Evolutionary conservation across 2,113 vertebrate species (phyloP), one percentile per base, ranked within the genome.

Genomic region (Synchiropus splendidus): DNA sequence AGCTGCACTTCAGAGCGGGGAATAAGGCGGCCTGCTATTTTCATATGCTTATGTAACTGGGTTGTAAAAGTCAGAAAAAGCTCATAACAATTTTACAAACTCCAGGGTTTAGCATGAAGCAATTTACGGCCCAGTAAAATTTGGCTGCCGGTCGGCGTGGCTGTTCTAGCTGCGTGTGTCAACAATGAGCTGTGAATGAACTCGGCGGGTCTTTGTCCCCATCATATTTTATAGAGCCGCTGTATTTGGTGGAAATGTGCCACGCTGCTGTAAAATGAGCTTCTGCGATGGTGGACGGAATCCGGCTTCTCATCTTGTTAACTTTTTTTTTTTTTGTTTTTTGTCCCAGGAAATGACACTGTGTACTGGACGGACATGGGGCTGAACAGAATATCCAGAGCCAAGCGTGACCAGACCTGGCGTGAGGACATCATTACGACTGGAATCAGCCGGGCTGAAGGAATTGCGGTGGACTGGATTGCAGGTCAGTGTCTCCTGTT

Each of bases 361-460:
- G 85, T 99, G 61, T 99, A 99, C 66, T 99, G 95, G 95, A 97
- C 94, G 51, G 95, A 99, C 67, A 97, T 99, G 93, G 95, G 95
- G 15, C 85, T 94, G 74, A 98, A 97, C 79, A 90, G 89, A 77
- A 99, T 99, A 54, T 97, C 92, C 46, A 78, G 95, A 45, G 85
- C 87, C 54, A 97, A 92, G 77, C 79, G 95, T 47, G 95, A 99
- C 50, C 95, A 99, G 58, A 99, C 94, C 0, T 99, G 95, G 95
- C 92, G 89, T 74, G 94, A 99, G 71, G 93, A 99, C 48, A 83
- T 97, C 35, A 68, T 99, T 39, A 93, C 92, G 8, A 97, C 92
- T 6, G 95, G 95, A 34, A 81, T 98, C 69, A 96, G 94, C 70
- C 80, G 95, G 60, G 95, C 98, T 15, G 95, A 99, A 81, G 94